Percentiles rank a stretch among this genome's conserved stretches.
phyloP scores from a whole-genome alignment of 2,888 invertebrate genomes.

The Synanthedon tipuliformis region DNA sequence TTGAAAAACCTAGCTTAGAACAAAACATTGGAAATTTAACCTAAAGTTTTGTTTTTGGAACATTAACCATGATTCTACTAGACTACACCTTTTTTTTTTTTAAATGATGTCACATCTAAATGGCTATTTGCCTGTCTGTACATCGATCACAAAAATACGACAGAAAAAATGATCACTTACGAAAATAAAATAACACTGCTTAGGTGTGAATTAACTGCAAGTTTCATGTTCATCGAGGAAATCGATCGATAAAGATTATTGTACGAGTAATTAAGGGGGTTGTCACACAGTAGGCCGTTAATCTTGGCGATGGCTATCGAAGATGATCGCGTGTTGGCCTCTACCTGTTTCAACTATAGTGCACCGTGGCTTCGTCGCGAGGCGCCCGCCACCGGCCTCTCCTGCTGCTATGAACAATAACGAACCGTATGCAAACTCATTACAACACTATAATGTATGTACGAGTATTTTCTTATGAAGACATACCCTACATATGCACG shows the following conservation, averaged over 20 bases:
- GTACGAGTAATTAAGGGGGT: conserved; percentile 53
- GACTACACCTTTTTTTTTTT: too few relatives aligned
- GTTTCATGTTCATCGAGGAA: conserved; percentile 20
- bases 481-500: conserved; percentile 20
- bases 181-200: background rate
- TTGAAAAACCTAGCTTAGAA: too few relatives aligned
- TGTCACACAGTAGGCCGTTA: conserved; percentile 53
- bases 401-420: background rate
- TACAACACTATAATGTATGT: background rate
- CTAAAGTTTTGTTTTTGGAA: too few relatives aligned
- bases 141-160: too few relatives aligned
- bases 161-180: too few relatives aligned
- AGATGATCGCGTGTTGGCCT: conserved; percentile 51
- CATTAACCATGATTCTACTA: too few relatives aligned
- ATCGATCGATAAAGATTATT: conserved; percentile 46
- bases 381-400: background rate
- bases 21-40: too few relatives aligned
- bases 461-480: conserved; percentile 1
- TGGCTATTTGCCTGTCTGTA: too few relatives aligned
- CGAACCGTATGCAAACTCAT: background rate
- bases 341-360: conserved; percentile 10
- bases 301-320: conserved; percentile 59
- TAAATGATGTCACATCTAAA: too few relatives aligned
- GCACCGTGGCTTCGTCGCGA: background rate
- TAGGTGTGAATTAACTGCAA: background rate